phyloP scores from a whole-genome alignment of 2,888 invertebrate genomes.

The Scotopteryx bipunctaria region DNA sequence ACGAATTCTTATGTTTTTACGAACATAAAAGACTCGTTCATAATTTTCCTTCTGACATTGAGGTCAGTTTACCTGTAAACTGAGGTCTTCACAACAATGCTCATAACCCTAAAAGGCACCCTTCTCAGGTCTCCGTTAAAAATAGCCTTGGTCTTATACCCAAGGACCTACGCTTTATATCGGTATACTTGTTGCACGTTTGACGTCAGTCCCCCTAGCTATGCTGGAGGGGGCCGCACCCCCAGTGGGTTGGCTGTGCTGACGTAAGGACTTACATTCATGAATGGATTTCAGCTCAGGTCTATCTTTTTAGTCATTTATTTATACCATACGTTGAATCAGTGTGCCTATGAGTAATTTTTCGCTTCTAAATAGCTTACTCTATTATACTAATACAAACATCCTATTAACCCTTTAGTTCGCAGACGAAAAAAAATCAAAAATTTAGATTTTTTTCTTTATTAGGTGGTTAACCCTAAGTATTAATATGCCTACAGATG shows the following conservation, averaged over 20 bases:
- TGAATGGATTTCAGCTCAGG: constrained; percentile 73
- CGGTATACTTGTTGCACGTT: constrained; percentile 77
- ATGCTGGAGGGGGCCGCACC: constrained; percentile 58
- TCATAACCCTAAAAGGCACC: neutral
- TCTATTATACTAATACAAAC: no score
- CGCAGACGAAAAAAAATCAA: no score
- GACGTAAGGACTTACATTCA: constrained; percentile 75
- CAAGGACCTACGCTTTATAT: constrained; percentile 61
- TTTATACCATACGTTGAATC: no score
- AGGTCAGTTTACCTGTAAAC: no score
- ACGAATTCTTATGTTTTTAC: no score
- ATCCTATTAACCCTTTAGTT: no score
- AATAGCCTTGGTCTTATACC: constrained; percentile 63
- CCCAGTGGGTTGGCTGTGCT: constrained; percentile 61
- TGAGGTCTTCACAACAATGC: neutral
- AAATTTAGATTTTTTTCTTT: no score
- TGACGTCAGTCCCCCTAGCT: constrained; percentile 71
- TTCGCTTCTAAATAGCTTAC: no score
- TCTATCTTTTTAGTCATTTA: constrained; percentile 48
- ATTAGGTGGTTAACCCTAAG: no score
- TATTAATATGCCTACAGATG: no score
- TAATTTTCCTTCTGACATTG: no score
- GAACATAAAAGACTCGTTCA: no score
- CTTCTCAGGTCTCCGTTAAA: constrained; percentile 49
- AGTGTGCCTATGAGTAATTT: neutral